Base-by-base conservation (phyloP, 1,140 invertebrate genomes). In the Patella vulgata region DNA sequence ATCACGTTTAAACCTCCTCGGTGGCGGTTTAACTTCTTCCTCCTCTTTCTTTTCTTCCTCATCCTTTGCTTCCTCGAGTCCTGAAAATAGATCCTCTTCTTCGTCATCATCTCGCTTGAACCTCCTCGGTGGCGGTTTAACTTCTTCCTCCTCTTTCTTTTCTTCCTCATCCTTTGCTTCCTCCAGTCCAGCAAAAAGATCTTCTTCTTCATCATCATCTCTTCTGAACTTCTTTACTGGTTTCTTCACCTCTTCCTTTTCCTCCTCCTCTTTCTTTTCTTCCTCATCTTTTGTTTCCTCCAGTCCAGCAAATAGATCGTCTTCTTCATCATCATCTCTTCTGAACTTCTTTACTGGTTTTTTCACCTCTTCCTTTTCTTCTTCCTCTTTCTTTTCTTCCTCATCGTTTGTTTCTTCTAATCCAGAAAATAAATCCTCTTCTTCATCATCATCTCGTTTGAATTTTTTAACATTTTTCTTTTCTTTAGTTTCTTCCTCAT, bases 101-200 rank as follows among this genome's bases (percentile, higher is more conserved):
- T 25, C 52, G 57, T 57, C 54, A 36, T 28, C 30, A 1, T 39
- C 51, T 40, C n/a, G 27, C 28, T 62, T 36, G 43, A 19, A 23
- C 36, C 47, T 3, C 23, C 23, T 36, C 5, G 28, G 31, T 60
- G 14, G 30, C 12, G 19, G 60, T 47, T 4, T 55, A 9, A 11
- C 28, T 31, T 69, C 62, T 36, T 63, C 44, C 6, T 52, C 46
- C 14, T 50, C 31, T 68, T 55, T 27, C 84, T 44, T 54, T 14
- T 31, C 27, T 39, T 51, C 62, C 56, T 72, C 61, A 31, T 36
- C 76, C 50, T 84, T 79, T 54, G 73, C 65, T 25, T 66, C 69
- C 57, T 81, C 74, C 60, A 81, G 71, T 47, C 76, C 79, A 61
- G 68, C 82, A 50, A 77, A 78, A 61, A 81, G 28, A 28, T 53